These are phyloP conservation scores for Eupeodes corollae DNA, from an alignment of 1,140 invertebrate species.

Conservation along the genomic window DNA sequence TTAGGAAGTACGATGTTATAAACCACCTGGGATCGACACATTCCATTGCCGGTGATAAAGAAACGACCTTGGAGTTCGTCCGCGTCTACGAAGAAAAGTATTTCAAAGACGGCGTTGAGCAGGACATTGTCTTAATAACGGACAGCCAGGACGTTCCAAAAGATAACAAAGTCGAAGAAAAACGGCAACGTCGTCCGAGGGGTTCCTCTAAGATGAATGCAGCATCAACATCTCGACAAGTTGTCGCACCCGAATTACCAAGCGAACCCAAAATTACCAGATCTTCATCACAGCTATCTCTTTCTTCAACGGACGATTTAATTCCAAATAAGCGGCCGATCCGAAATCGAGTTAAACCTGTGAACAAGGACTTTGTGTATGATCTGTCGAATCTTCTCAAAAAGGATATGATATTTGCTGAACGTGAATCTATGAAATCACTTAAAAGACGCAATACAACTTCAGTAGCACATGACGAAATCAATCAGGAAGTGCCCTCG, in stretches of 20 bases:
- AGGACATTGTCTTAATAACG: slow-evolving; percentile 25
- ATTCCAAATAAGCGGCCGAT: slow-evolving; percentile 39
- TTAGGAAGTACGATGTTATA: slow-evolving; percentile 41
- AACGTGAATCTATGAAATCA: background rate
- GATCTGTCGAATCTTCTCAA: slow-evolving; percentile 47
- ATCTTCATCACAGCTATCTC: background rate
- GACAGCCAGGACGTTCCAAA: slow-evolving; percentile 10
- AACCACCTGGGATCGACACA: slow-evolving; percentile 44
- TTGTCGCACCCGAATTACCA: background rate
- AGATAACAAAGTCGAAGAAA: slow-evolving; percentile 18
- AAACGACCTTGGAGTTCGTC: slow-evolving; percentile 24
- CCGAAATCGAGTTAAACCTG: slow-evolving; percentile 49
- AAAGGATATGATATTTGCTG: slow-evolving; percentile 13
- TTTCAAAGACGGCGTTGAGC: slow-evolving; percentile 29
- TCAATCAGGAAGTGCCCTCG: background rate
- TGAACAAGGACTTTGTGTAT: slow-evolving; percentile 57
- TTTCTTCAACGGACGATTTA: background rate
- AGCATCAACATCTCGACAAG: too few species aligned
- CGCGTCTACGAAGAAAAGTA: slow-evolving; percentile 29
- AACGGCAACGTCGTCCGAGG: slow-evolving; percentile 3
- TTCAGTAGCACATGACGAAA: slow-evolving; percentile 3
- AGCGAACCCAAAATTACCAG: background rate
- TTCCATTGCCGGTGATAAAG: slow-evolving; percentile 26
- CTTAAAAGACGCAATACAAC: slow-evolving; percentile 6
- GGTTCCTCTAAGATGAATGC: too few species aligned